Percentiles rank a stretch among this genome's conserved stretches.
Conservation (phyloP, 2,113 vertebrate species). For the Varanus komodoensis region DNA sequence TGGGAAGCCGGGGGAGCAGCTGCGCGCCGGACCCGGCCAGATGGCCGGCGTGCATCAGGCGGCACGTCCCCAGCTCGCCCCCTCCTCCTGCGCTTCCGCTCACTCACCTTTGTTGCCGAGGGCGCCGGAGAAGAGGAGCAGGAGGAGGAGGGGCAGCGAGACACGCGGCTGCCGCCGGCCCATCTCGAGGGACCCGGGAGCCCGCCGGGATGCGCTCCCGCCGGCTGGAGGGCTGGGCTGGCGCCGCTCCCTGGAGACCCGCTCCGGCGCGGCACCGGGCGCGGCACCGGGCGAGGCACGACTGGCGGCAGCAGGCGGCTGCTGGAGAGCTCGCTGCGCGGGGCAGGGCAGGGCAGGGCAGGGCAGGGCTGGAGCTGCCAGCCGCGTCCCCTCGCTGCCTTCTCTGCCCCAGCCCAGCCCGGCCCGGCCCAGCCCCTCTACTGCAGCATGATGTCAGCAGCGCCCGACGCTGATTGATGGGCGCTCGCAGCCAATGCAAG, state of each 20-base stretch:
- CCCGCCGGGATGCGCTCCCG: background rate
- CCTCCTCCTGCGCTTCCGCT: background rate
- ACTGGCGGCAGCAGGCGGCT: background rate
- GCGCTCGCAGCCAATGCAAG: constrained; percentile 66
- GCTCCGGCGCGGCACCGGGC: background rate
- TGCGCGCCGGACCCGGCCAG: background rate
- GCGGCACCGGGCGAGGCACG: background rate
- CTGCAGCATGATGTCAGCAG: constrained; percentile 84
- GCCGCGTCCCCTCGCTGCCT: constrained; percentile 29
- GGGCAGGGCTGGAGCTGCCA: constrained; percentile 34
- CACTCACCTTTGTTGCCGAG: constrained; percentile 80
- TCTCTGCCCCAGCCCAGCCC: constrained; percentile 60
- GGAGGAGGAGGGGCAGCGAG: constrained; percentile 58
- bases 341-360: constrained; percentile 28
- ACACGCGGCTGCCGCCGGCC: constrained; percentile 58
- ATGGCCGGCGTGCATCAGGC: background rate
- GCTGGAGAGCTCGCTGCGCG: background rate
- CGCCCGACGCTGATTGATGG: constrained; percentile 59
- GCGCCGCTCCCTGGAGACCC: background rate
- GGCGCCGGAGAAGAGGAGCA: constrained; percentile 58
- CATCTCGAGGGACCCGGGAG: constrained; percentile 34
- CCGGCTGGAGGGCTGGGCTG: background rate
- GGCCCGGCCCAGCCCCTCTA: constrained; percentile 57
- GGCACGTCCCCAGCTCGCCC: background rate
- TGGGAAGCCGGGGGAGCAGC: background rate